These are phyloP conservation scores for Drosophila colorata DNA, from an alignment of 2,888 invertebrate species.

Conservation along the genomic window DNA sequence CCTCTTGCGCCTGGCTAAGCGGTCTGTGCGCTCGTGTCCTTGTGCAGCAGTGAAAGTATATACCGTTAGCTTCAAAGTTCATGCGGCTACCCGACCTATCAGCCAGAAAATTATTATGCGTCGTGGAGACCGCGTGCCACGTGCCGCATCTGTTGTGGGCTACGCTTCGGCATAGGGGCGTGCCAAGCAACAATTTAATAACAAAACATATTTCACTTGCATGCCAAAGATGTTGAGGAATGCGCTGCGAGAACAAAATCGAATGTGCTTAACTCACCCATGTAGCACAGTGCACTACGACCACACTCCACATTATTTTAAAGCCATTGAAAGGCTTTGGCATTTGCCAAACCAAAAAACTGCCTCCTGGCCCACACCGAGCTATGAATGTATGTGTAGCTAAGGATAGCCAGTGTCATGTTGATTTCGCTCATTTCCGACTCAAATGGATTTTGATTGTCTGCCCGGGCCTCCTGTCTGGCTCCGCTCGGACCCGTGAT, in stretches of 20 bases:
- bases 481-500: constrained; percentile 41
- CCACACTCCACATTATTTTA: constrained; percentile 50
- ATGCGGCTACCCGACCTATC: constrained; percentile 54
- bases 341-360: constrained; percentile 48
- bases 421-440: constrained; percentile 78
- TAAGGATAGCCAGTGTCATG: constrained; percentile 52
- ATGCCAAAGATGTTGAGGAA: constrained; percentile 74
- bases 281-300: constrained; percentile 39
- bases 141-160: constrained; percentile 6
- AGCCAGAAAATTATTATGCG: constrained; percentile 76
- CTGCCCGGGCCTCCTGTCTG: constrained; percentile 47
- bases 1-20: constrained; percentile 28
- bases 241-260: constrained; percentile 56
- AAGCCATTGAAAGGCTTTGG: constrained; percentile 62
- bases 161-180: constrained; percentile 40
- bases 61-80: constrained; percentile 11
- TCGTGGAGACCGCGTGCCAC: constrained; percentile 19
- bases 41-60: constrained; percentile 40
- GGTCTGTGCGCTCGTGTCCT: constrained; percentile 30
- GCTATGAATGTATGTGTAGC: constrained; percentile 12
- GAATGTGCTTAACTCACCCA: constrained; percentile 41
- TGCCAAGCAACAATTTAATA: constrained; percentile 77
- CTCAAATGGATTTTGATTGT: constrained; percentile 81
- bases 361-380: constrained; percentile 6
- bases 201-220: constrained; percentile 79